Evolutionary conservation across 2,888 invertebrate genomes (phyloP), one percentile per base, ranked within the genome.

Genomic region (Operophtera brumata): DNA sequence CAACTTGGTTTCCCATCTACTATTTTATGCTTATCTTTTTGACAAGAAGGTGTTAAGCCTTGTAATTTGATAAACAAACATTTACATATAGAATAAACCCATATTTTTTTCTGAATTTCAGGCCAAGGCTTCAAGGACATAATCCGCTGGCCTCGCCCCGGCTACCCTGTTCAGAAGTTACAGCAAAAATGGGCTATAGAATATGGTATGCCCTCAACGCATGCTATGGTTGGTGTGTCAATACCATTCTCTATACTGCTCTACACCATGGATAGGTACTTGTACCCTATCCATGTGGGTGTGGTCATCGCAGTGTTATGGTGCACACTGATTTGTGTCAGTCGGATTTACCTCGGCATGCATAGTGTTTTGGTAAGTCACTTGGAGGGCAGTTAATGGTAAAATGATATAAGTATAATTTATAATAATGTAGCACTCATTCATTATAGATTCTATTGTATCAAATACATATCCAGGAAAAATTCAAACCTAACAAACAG

Each of bases 121-220:
- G 95, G 96, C 43, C 97, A 98, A 91, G 94, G 94, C 30, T 90
- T 96, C 55, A 98, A 98, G 90, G 97, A 98, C 75, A 91, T 97
- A 57, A 92, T 98, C 53, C 88, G 94, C 60, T 96, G 96, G 96
- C 96, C 97, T 1, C 91, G 98, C 59, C 97, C 98, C 0, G 92
- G 94, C 0, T 95, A 95, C 47, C 97, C 97, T 0, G 97, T 96
- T 0, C 92, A 94, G 58, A 93, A 95, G 66, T 82, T 98, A 39
- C 97, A 97, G 78, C 92, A 93, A 41, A 96, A 97, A 85, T 98
- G 97, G 96, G 94, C 95, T 1, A 85, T 96, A 66, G 98, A 98
- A 77, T 97, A 97, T 87, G 97, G 97, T 10, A 97, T 98, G 96
- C 97, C 98, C 1, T 97, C 97, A 10, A 97, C 97, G 0, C 97